These are phyloP conservation scores for Mus spretus DNA, from an alignment of 2,797 vertebrate genomes.

Conservation along the genomic window DNA sequence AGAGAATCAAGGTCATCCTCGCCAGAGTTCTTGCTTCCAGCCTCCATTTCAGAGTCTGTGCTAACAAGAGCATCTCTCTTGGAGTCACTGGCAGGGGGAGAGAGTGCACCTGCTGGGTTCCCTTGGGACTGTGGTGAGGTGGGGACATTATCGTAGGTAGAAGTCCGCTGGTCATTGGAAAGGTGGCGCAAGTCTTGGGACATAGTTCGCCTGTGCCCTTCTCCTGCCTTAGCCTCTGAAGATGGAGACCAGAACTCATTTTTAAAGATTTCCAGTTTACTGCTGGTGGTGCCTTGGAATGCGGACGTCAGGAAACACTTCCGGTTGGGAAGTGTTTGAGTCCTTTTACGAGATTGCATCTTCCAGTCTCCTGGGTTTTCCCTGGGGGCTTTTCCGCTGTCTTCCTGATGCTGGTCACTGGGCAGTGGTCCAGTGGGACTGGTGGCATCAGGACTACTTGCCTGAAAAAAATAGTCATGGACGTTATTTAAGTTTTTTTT, in stretches of 20 bases:
- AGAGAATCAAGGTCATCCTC: slow-evolving; percentile 81
- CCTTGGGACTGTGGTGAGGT: slow-evolving; percentile 17
- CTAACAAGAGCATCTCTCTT: slow-evolving; percentile 76
- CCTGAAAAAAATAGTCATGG: slow-evolving; percentile 62
- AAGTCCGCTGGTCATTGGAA: slow-evolving; percentile 89
- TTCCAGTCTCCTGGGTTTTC: slow-evolving; percentile 85
- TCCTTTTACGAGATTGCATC: slow-evolving; percentile 93
- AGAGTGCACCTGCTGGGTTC: not conserved
- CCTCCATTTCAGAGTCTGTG: slow-evolving; percentile 58
- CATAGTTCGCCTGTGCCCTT: slow-evolving; percentile 90
- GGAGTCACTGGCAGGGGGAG: slow-evolving; percentile 58
- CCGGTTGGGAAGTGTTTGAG: slow-evolving; percentile 95
- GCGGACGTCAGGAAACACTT: slow-evolving; percentile 87
- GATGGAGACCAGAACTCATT: slow-evolving; percentile 85
- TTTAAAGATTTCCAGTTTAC: slow-evolving; percentile 77
- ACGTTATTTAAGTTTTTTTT: not conserved
- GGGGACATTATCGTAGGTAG: slow-evolving; percentile 74
- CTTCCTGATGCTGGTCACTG: not conserved
- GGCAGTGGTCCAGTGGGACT: slow-evolving; percentile 59
- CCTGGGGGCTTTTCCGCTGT: not conserved
- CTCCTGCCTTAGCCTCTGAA: slow-evolving; percentile 58
- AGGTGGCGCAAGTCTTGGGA: slow-evolving; percentile 95
- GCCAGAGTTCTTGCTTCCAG: slow-evolving; percentile 32
- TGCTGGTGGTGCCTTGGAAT: slow-evolving; percentile 71
- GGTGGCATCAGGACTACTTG: slow-evolving; percentile 36